Evolutionary conservation across 2,797 vertebrate species (phyloP), one percentile per base, ranked within the genome.

Genomic region (Adelosebastes latens): DNA sequence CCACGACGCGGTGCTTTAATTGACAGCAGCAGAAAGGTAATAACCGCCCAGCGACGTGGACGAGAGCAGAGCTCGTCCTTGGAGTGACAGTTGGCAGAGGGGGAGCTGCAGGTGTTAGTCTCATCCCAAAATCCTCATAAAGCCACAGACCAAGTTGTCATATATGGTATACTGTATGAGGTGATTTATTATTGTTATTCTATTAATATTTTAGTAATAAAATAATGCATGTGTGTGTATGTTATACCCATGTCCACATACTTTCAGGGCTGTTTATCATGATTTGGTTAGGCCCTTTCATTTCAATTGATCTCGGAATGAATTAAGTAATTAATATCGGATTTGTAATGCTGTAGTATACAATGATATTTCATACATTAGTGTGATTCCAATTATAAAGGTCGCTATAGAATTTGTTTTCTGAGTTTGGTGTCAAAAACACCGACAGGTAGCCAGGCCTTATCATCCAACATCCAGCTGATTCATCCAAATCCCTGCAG

Each of bases 11-110:
- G 27, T 39, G 49, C 75, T 68, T 62, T 60, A 64, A 61, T 34
- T 79, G 78, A 77, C 85, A 65, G 68, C 60, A 20, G 64, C 52
- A 36, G 80, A 85, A 66, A 83, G 75, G 56, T 68, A 76, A 67
- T 85, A 74, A 82, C 62, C 8, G 18, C 25, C 70, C 56, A 24
- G 73, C 7, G 12, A 67, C 10, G 14, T 8, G 4, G 67, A 61
- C 70, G 12, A 52, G 32, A 24, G 58, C 52, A 7, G 31, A 67
- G 69, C 27, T 71, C 2, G 61, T 74, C 81, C 75, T 86, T 71
- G 60, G 29, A 76, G 34, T 58, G 56, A 68, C 55, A 64, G 72
- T 31, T 59, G 52, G 14, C 18, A 29, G 59, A 80, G 27, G 4
- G 55, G 20, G 42, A 55, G 31, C 56, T 42, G 55, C 46, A 65